A percentile compares a stretch with the other conserved stretches of the same genome.
phyloP scores from a whole-genome alignment of 2,888 invertebrate genomes.

The Bembecia ichneumoniformis region DNA sequence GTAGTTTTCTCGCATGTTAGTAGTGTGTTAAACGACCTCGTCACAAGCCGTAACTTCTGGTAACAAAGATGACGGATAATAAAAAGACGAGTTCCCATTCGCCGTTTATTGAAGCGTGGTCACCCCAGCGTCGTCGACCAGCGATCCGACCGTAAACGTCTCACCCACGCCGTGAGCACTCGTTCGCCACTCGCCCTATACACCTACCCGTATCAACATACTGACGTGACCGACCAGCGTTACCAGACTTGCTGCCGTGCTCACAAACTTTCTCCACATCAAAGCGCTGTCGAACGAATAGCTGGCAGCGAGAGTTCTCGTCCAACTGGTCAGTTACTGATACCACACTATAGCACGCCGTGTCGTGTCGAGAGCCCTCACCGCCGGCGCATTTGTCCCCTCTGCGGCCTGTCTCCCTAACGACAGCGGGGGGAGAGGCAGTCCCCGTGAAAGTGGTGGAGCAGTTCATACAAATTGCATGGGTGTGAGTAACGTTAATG shows the following conservation, averaged over 20 bases:
- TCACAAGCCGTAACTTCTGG: background rate
- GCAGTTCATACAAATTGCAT: constrained; percentile 57
- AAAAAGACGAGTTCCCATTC: background rate
- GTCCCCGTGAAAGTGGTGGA: constrained; percentile 23
- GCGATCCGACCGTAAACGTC: constrained; percentile 71
- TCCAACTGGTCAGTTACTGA: constrained; percentile 38
- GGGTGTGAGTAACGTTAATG: constrained; percentile 63
- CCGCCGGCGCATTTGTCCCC: constrained; percentile 48
- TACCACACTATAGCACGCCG: constrained; percentile 65
- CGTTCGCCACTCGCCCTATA: constrained; percentile 41
- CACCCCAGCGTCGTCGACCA: constrained; percentile 52
- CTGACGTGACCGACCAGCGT: constrained; percentile 28
- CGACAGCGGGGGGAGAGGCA: constrained; percentile 29
- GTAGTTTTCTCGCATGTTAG: too few species aligned
- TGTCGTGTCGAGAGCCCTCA: constrained; percentile 59
- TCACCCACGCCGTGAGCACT: constrained; percentile 64
- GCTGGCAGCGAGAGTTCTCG: constrained; percentile 26
- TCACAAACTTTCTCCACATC: constrained; percentile 13
- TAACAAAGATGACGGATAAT: background rate
- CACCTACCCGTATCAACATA: constrained; percentile 49
- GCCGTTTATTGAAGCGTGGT: constrained; percentile 19
- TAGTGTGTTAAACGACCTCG: background rate
- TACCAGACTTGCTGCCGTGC: constrained; percentile 25
- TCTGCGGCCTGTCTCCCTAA: constrained; percentile 27
- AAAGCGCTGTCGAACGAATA: constrained; percentile 10